A percentile compares a stretch with the other conserved stretches of the same genome.
Evolutionary conservation across 2,113 vertebrate genomes (phyloP).

Genomic region (Megaleporinus macrocephalus): DNA sequence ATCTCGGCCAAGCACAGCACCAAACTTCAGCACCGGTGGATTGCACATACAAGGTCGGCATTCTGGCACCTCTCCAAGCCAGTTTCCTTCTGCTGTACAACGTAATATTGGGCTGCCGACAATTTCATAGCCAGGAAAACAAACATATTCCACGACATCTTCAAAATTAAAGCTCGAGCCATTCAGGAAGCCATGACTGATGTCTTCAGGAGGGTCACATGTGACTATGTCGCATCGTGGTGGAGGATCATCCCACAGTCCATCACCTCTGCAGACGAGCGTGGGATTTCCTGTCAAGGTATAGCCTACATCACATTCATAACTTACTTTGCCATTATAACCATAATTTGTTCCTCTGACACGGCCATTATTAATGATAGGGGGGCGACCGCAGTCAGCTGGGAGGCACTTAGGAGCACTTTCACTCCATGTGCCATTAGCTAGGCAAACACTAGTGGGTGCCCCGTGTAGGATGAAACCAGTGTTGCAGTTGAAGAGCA

Average conservation of each 20-base stretch:
- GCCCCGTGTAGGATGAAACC: slow-evolving; percentile 86
- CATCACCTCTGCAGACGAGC: slow-evolving; percentile 82
- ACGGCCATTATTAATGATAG: slow-evolving; percentile 75
- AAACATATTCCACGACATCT: slow-evolving; percentile 85
- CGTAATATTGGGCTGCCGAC: slow-evolving; percentile 81
- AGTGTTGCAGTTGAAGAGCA: slow-evolving; percentile 80
- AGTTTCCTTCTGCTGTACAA: slow-evolving; percentile 85
- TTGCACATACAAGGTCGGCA: slow-evolving; percentile 86
- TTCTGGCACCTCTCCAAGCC: slow-evolving; percentile 85
- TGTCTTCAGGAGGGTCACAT: slow-evolving; percentile 90
- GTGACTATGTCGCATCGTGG: slow-evolving; percentile 82
- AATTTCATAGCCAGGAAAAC: slow-evolving; percentile 88
- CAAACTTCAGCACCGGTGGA: slow-evolving; percentile 80
- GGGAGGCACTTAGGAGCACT: slow-evolving; percentile 76
- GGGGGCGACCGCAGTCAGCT: slow-evolving; percentile 77
- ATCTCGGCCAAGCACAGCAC: slow-evolving; percentile 74
- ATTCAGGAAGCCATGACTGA: slow-evolving; percentile 88
- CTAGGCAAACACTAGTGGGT: slow-evolving; percentile 81
- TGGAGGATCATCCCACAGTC: slow-evolving; percentile 83
- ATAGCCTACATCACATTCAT: slow-evolving; percentile 86
- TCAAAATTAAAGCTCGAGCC: slow-evolving; percentile 86
- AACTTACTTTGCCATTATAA: slow-evolving; percentile 79
- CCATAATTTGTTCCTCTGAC: slow-evolving; percentile 80
- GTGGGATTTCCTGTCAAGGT: slow-evolving; percentile 74
- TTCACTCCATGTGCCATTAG: slow-evolving; percentile 89